Evolutionary conservation across 2,113 vertebrate species (phyloP).

Genomic region (Eolophus roseicapilla): DNA sequence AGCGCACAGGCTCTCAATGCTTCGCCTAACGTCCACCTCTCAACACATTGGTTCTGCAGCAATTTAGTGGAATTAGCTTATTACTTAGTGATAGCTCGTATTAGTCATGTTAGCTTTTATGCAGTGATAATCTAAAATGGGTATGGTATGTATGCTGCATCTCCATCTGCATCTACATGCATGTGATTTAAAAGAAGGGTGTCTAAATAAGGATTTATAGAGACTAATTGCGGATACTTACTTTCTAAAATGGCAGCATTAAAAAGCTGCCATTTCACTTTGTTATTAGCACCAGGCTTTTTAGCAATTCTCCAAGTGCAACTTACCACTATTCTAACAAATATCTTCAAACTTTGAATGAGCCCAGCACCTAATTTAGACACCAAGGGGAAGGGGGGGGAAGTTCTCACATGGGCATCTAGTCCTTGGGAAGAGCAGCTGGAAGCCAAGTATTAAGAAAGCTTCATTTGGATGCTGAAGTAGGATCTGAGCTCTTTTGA

Average conservation of each 20-base stretch:
- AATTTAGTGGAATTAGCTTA: conserved; percentile 10
- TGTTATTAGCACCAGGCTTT: neutral
- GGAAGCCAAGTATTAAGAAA: neutral
- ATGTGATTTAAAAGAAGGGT: neutral
- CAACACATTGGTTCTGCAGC: neutral
- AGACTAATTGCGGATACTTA: neutral
- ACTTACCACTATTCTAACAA: neutral
- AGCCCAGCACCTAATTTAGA: neutral
- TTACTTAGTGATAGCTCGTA: conserved; percentile 11
- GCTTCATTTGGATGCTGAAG: neutral
- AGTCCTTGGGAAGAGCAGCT: neutral
- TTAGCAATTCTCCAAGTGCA: neutral
- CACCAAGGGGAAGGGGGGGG: neutral
- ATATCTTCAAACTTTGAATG: neutral
- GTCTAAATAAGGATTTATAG: neutral
- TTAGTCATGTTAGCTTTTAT: neutral
- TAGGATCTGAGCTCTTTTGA: neutral
- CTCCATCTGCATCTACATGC: neutral
- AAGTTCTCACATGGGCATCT: neutral
- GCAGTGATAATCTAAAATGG: neutral
- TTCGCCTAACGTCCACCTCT: neutral
- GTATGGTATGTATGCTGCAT: neutral
- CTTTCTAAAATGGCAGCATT: neutral
- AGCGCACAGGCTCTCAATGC: neutral
- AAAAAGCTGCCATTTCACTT: neutral